Base-by-base conservation (phyloP, 2,113 vertebrate species). In the Anarhynchus alexandrinus region DNA sequence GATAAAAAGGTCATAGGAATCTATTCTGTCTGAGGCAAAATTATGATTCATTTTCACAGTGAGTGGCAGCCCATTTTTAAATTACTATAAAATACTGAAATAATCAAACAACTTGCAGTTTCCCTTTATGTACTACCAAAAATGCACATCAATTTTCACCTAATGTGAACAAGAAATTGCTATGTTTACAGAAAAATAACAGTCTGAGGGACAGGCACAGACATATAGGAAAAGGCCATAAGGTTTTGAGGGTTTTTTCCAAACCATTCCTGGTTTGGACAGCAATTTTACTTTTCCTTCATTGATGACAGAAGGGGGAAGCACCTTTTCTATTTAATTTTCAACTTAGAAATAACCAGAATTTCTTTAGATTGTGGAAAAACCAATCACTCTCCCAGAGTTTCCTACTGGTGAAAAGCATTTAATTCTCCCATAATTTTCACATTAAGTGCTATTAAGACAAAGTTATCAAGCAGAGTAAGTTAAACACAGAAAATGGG, bases 1-100 rank as follows among this genome's bases (percentile, higher is more conserved):
- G 43, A 86, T 73, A 82, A 94, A 81, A 95, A 96, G 61, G 72
- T 90, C 71, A 64, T 6, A 42, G 62, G 78, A 94, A 90, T 93
- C 34, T 85, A 3, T 84, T 94, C 69, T 82, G 22, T 82, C 51
- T 84, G 43, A 84, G 58, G 45, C 10, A 88, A 92, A 94, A 94
- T 38, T 26, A 54, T 73, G 54, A 94, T 73, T 87, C 59, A 85
- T 77, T 87, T 82, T 87, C 82, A 67, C 38, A 58, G 32, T 76
- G 26, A 69, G 22, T 59, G n/a, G 27, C 42, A 88, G 13, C 18
- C 17, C 51, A 49, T 86, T 93, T 87, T 73, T 71, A 62, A 12
- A 80, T 71, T 77, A 49, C 27, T 71, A 49, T n/a, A 85, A 88
- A 95, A 86, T 49, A 52, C 40, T 74, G 36, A 95, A 94, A 93